Evolutionary conservation across 2,888 invertebrate genomes (phyloP).

Genomic region (Euplagia quadripunctaria): DNA sequence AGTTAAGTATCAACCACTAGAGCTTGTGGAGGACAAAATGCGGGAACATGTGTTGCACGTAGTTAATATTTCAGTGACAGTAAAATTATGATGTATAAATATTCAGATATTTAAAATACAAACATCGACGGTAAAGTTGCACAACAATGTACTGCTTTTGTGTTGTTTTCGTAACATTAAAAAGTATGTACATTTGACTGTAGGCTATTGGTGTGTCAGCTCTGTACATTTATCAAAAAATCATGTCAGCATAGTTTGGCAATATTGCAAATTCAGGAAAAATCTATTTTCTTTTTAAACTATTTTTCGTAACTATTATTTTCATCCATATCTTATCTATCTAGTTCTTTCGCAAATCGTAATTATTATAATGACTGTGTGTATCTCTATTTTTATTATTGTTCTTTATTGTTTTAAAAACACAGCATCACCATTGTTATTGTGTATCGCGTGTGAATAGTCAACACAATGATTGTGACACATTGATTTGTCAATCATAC

Average conservation of each 20-base stretch:
- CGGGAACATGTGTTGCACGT: conserved; percentile 28
- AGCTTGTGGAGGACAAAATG: conserved; percentile 45
- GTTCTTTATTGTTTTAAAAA: not conserved
- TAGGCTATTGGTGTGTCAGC: conserved; percentile 33
- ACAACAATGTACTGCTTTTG: conserved; percentile 8
- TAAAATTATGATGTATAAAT: not conserved
- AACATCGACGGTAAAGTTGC: not conserved
- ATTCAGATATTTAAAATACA: not conserved
- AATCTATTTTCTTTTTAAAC: not conserved
- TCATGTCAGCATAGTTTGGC: conserved; percentile 55
- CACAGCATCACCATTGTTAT: not conserved
- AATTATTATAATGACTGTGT: not conserved
- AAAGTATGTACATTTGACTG: not conserved
- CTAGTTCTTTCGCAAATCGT: not conserved
- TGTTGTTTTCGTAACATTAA: conserved; percentile 13
- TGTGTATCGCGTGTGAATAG: not conserved
- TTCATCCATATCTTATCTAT: not conserved
- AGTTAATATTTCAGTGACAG: not conserved
- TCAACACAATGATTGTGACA: not conserved
- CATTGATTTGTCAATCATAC: not conserved
- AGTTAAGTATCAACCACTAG: conserved; percentile 50
- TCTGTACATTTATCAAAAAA: conserved; percentile 30
- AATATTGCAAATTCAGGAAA: conserved; percentile 35
- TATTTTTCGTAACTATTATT: not conserved
- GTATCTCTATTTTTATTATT: not conserved